Evolutionary conservation across 2,113 vertebrate genomes (phyloP), one percentile per base, ranked within the genome.

Genomic region (Cyanocitta stelleri): DNA sequence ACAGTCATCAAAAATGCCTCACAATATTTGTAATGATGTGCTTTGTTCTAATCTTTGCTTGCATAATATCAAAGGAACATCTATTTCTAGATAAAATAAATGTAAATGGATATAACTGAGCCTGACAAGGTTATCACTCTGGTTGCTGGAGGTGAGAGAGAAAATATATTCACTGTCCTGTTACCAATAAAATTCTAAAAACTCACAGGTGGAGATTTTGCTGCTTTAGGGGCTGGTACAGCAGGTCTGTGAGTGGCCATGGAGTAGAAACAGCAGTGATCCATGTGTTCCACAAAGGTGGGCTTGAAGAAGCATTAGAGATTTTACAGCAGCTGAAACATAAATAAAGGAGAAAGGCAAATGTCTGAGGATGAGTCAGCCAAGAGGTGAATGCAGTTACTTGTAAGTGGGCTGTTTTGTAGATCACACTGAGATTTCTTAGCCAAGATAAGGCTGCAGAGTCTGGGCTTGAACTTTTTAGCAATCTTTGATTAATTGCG

Each of bases 331-430:
- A 87, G 84, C 81, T 91, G 84, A 92, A 96, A 89, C 75, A 95
- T 59, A 95, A 91, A 92, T 85, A 95, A 89, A 95, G 77, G 73
- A 90, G 87, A 89, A 89, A 94, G 84, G 73, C 89, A 90, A 96
- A 96, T 87, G 77, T 82, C 93, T 94, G 87, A 87, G 66, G 77
- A 95, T 95, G 95, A 97, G 91, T 96, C 96, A 97, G 94, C 94
- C 93, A 85, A 91, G 89, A 89, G 91, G 87, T 89, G 91, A 93
- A 82, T 85, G 84, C 81, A 72, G 92, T 91, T 97, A 61, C 80
- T 91, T 23, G 1, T 85, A 94, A 96, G 89, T 87, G 73, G 89
- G 74, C 89, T 95, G 91, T 79, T 94, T 85, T 66, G 74, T 76
- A 87, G 84, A 95, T 95, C 94, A 82, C 77, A 82, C 39, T 0